These are phyloP conservation scores for Drosophila pseudotakahashii DNA, from an alignment of 2,888 invertebrate genomes.

Conservation along the genomic window DNA sequence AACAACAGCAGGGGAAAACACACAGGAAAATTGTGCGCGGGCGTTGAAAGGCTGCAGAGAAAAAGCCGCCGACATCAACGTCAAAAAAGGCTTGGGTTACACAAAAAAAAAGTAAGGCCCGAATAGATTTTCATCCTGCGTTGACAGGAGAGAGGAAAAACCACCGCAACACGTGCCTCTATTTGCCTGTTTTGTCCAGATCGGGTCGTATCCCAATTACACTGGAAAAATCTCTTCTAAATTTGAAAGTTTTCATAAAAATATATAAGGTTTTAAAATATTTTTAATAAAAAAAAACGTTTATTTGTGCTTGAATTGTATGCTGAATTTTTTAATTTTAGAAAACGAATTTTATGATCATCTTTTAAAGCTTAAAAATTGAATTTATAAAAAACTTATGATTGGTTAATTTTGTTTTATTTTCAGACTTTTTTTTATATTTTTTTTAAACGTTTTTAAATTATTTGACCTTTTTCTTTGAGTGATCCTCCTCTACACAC, in stretches of 20 bases:
- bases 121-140: conserved; percentile 19
- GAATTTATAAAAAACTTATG: too few species aligned
- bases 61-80: conserved; percentile 19
- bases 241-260: neutral
- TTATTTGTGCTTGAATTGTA: too few species aligned
- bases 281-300: too few species aligned
- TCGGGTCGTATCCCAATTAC: conserved; percentile 40
- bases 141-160: conserved; percentile 12
- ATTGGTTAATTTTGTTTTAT: too few species aligned
- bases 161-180: conserved; percentile 29
- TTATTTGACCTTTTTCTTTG: neutral
- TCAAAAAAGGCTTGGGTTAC: conserved; percentile 30
- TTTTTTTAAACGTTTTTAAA: too few species aligned
- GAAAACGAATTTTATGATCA: too few species aligned
- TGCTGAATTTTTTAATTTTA: too few species aligned
- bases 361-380: too few species aligned
- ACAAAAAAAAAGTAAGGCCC: conserved; percentile 1
- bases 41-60: conserved; percentile 58
- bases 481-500: neutral
- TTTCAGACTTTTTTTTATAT: too few species aligned
- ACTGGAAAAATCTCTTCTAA: neutral
- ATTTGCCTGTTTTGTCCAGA: conserved; percentile 34
- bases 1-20: conserved; percentile 8
- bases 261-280: too few species aligned
- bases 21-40: conserved; percentile 61